Percentiles rank a stretch among this genome's conserved stretches.
phyloP scores from a whole-genome alignment of 2,888 invertebrate genomes.

The Ormyrus thymus region DNA sequence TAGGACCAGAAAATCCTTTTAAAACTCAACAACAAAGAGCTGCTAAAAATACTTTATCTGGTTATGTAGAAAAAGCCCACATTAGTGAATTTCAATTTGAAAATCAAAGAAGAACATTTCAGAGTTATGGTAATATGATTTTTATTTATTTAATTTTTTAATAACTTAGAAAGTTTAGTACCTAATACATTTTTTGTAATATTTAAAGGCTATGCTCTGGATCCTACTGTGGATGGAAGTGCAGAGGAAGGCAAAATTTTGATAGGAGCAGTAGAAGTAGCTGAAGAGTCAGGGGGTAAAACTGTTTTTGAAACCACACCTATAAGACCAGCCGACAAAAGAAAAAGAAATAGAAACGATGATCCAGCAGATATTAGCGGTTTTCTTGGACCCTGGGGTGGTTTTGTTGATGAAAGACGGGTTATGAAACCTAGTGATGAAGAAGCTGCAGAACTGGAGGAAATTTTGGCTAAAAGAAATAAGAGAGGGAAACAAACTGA shows the following conservation, averaged over 20 bases:
- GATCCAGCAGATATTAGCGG: slow-evolving; percentile 95
- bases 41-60: slow-evolving; percentile 92
- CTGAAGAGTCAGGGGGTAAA: slow-evolving; percentile 85
- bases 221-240: slow-evolving; percentile 88
- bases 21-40: slow-evolving; percentile 93
- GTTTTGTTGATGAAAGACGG: slow-evolving; percentile 91
- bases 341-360: slow-evolving; percentile 91
- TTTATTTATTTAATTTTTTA: not conserved
- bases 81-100: slow-evolving; percentile 98
- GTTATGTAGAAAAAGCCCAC: slow-evolving; percentile 95
- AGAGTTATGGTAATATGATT: slow-evolving; percentile 84
- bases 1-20: slow-evolving; percentile 95
- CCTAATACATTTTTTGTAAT: not conserved
- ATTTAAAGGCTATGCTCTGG: slow-evolving; percentile 87
- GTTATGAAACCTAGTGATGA: slow-evolving; percentile 94
- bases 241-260: slow-evolving; percentile 75
- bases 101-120: slow-evolving; percentile 94
- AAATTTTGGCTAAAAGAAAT: slow-evolving; percentile 92
- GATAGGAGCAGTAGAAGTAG: slow-evolving; percentile 81
- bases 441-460: slow-evolving; percentile 95
- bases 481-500: slow-evolving; percentile 91
- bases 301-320: slow-evolving; percentile 93
- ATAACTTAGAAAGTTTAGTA: not conserved
- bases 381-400: slow-evolving; percentile 98
- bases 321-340: slow-evolving; percentile 83